Percentiles rank a stretch among this genome's conserved stretches.
Conservation (phyloP, 30 jellyfish, hydroid and myxozoan species). For the Hydractinia echinata region DNA sequence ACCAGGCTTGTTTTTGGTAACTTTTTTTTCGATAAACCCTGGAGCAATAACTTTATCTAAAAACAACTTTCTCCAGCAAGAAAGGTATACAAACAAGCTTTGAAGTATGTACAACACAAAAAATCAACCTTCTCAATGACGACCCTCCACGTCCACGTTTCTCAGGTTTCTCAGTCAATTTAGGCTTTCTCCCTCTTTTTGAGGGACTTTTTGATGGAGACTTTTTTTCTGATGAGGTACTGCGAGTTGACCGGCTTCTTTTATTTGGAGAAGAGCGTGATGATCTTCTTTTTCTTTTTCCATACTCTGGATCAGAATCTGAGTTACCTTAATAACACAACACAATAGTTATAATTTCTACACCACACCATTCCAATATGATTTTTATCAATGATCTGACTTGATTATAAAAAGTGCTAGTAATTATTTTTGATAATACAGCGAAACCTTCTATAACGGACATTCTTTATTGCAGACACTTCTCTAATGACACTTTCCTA, state of each 20-base stretch:
- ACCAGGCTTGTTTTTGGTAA: too few species aligned
- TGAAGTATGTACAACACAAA: too few species aligned
- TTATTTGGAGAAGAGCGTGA: constrained; percentile 22
- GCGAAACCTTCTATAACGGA: too few species aligned
- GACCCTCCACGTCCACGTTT: not conserved
- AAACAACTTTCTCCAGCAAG: too few species aligned
- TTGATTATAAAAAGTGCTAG: not conserved
- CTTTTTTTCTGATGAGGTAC: not conserved
- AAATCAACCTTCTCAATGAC: too few species aligned
- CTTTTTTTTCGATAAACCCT: too few species aligned
- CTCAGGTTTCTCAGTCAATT: constrained; percentile 6
- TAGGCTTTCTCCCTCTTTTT: not conserved
- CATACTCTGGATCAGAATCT: constrained; percentile 32
- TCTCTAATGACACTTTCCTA: too few species aligned
- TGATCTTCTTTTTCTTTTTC: constrained; percentile 15
- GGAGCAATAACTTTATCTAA: too few species aligned
- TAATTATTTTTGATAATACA: not conserved
- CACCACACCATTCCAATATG: not conserved
- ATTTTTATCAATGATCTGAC: not conserved
- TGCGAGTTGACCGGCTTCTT: constrained; percentile 14
- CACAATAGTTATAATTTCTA: too few species aligned
- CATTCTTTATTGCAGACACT: too few species aligned
- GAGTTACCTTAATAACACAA: constrained; percentile 9
- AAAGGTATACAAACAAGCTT: too few species aligned
- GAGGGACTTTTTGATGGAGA: not conserved